phyloP scores from a whole-genome alignment of 2,888 invertebrate genomes.

The Mystacides longicornis region DNA sequence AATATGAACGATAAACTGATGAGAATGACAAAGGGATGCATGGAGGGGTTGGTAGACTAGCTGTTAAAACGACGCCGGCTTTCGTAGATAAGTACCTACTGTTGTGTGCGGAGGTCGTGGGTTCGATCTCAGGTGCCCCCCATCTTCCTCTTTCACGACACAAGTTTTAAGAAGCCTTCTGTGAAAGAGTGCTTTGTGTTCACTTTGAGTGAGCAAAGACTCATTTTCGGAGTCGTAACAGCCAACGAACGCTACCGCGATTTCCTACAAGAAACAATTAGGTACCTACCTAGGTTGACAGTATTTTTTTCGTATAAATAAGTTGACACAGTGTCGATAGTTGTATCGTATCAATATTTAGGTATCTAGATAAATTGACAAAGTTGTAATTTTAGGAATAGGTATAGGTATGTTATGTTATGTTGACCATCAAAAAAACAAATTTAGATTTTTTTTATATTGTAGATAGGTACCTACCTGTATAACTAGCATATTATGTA shows the following conservation, averaged over 20 bases:
- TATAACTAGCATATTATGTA: background rate
- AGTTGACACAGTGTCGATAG: too few species aligned
- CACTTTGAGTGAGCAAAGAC: too few species aligned
- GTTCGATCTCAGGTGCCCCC: background rate
- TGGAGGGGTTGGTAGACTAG: too few species aligned
- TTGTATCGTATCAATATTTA: too few species aligned
- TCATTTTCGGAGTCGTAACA: too few species aligned
- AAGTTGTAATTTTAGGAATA: constrained; percentile 3
- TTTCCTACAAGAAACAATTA: background rate
- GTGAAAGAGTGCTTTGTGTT: too few species aligned
- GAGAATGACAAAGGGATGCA: background rate
- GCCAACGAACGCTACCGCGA: background rate
- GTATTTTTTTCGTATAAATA: background rate
- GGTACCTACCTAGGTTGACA: background rate
- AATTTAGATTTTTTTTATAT: background rate
- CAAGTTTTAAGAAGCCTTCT: too few species aligned
- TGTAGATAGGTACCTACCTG: background rate
- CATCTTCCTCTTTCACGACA: background rate
- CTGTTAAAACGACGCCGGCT: too few species aligned
- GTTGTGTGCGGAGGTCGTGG: too few species aligned
- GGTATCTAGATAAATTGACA: background rate
- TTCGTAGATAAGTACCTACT: too few species aligned
- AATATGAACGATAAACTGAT: background rate
- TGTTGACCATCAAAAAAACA: background rate
- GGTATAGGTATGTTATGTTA: background rate